Conservation (phyloP, 1,140 invertebrate genomes). For the Macrobrachium nipponense region DNA sequence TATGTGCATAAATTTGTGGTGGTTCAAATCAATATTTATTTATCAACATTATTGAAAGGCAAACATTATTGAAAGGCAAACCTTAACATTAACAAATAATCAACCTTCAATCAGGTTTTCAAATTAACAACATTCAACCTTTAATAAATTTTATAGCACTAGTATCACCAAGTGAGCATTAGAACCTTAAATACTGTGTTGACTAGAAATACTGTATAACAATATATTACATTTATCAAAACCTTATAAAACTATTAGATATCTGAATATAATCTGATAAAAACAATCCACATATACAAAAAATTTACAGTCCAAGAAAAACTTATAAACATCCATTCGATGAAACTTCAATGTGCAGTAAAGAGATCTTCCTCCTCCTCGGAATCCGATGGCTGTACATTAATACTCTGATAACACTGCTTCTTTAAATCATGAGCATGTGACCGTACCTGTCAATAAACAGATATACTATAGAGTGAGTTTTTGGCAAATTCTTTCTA, state of each 20-base stretch:
- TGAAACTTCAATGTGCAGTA: conserved; percentile 22
- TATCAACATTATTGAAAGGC: not conserved
- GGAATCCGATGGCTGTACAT: conserved; percentile 63
- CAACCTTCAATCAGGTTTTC: too few relatives aligned
- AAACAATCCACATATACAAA: not conserved
- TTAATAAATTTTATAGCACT: too few relatives aligned
- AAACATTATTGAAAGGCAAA: not conserved
- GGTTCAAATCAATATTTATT: not conserved
- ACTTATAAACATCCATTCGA: not conserved
- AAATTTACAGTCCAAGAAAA: not conserved
- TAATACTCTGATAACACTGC: conserved; percentile 64
- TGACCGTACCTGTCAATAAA: conserved; percentile 57
- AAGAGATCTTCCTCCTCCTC: conserved; percentile 58
- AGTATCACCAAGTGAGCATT: too few relatives aligned
- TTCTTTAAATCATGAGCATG: conserved; percentile 63
- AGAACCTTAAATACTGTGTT: too few relatives aligned
- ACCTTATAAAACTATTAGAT: too few relatives aligned
- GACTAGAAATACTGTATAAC: too few relatives aligned
- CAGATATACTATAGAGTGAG: not conserved
- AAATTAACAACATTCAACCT: too few relatives aligned
- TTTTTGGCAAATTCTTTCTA: too few relatives aligned
- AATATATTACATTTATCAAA: too few relatives aligned
- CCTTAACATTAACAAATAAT: too few relatives aligned
- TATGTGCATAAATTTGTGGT: not conserved
- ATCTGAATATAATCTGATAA: too few relatives aligned